These are phyloP conservation scores for Gobio gobio DNA, from an alignment of 2,113 vertebrate genomes.

Conservation along the genomic window DNA sequence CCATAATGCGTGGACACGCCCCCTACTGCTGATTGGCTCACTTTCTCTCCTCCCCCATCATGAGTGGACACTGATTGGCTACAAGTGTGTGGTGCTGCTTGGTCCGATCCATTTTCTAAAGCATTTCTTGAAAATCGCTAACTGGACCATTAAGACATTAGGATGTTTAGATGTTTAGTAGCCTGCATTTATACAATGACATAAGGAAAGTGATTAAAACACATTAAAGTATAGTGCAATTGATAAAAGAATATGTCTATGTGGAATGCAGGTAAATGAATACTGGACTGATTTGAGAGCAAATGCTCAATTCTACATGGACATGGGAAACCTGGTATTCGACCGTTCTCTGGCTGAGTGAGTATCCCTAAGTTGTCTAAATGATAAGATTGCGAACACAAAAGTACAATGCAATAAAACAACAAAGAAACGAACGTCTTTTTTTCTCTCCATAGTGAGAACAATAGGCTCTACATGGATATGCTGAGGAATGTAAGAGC, in stretches of 20 bases:
- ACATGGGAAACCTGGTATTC: constrained; percentile 73
- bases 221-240: neutral
- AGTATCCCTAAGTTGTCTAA: constrained; percentile 45
- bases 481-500: constrained; percentile 67
- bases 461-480: constrained; percentile 69
- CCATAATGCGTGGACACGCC: too few species aligned
- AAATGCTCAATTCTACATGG: constrained; percentile 72
- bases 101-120: too few species aligned
- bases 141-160: neutral
- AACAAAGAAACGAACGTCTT: neutral
- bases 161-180: neutral
- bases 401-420: neutral
- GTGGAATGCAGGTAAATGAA: constrained; percentile 65
- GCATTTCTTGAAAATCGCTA: too few species aligned
- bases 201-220: neutral
- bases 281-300: constrained; percentile 69
- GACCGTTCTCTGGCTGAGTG: constrained; percentile 68
- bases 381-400: neutral
- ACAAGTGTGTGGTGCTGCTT: too few species aligned
- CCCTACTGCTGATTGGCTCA: too few species aligned
- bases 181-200: neutral
- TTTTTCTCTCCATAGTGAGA: constrained; percentile 63
- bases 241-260: neutral
- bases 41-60: too few species aligned
- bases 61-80: too few species aligned